Evolutionary conservation across 2,113 vertebrate species (phyloP).

Genomic region (Nerophis lumbriciformis): DNA sequence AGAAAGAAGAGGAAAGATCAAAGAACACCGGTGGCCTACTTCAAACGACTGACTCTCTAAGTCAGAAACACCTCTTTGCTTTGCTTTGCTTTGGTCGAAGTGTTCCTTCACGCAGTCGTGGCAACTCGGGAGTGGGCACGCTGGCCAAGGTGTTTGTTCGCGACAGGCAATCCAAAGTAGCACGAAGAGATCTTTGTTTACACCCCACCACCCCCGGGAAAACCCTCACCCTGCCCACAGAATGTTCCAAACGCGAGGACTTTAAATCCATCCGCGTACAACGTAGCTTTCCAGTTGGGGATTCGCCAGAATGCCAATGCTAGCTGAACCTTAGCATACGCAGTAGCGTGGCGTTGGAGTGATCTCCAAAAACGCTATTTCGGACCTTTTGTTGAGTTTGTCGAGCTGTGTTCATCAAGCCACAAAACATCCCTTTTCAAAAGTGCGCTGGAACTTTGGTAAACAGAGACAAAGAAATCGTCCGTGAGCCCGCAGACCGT

Average conservation of each 20-base stretch:
- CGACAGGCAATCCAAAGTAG: conserved; percentile 73
- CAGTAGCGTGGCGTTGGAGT: too few species aligned
- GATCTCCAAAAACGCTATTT: not conserved
- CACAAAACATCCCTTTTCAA: not conserved
- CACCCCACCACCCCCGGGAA: conserved; percentile 41
- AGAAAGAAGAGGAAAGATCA: too few species aligned
- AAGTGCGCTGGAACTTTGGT: too few species aligned
- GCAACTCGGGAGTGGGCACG: not conserved
- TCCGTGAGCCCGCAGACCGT: conserved; percentile 7
- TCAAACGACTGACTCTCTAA: conserved; percentile 14
- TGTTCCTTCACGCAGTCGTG: not conserved
- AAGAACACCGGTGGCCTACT: conserved; percentile 5
- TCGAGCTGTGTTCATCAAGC: not conserved
- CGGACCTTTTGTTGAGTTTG: not conserved
- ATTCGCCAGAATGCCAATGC: not conserved
- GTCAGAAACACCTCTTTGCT: too few species aligned
- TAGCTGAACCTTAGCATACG: not conserved
- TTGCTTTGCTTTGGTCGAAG: not conserved
- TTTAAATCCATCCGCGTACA: conserved; percentile 40
- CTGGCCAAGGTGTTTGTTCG: conserved; percentile 54
- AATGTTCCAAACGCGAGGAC: conserved; percentile 44
- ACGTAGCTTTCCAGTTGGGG: conserved; percentile 12
- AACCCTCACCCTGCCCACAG: conserved; percentile 48
- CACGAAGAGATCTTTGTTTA: conserved; percentile 57
- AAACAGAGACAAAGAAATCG: conserved; percentile 8